Evolutionary conservation across 2,888 invertebrate genomes (phyloP).

Genomic region (Plebejus anna): DNA sequence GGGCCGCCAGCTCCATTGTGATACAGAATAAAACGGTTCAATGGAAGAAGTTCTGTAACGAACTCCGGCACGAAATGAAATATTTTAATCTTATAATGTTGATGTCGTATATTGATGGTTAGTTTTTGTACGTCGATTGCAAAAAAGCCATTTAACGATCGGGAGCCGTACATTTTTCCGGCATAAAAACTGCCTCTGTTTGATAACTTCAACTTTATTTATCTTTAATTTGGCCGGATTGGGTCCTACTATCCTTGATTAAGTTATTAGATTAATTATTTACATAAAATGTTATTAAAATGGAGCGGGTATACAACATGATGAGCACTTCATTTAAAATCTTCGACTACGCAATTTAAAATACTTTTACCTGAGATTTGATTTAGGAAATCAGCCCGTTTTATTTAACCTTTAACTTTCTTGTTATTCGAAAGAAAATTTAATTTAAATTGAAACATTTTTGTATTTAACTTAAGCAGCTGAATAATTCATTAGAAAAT

Average conservation of each 20-base stretch:
- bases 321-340: background rate
- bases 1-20: background rate
- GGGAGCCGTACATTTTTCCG: no score
- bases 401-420: slow-evolving; percentile 6
- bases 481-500: slow-evolving; percentile 25
- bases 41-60: background rate
- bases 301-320: no score
- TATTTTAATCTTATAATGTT: background rate
- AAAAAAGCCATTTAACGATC: no score
- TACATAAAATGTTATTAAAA: no score
- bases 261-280: no score
- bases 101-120: no score
- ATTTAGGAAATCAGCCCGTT: background rate
- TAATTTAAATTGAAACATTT: slow-evolving; percentile 23
- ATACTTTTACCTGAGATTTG: background rate
- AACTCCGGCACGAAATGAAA: background rate
- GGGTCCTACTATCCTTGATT: no score
- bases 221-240: no score
- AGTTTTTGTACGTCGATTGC: no score
- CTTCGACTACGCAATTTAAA: background rate
- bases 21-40: background rate
- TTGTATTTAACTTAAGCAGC: slow-evolving; percentile 7
- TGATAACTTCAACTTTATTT: no score
- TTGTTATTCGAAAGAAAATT: slow-evolving; percentile 1
- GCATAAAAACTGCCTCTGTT: no score